Base-by-base conservation (phyloP, 1,140 invertebrate genomes). In the Hypsibius dujardini region DNA sequence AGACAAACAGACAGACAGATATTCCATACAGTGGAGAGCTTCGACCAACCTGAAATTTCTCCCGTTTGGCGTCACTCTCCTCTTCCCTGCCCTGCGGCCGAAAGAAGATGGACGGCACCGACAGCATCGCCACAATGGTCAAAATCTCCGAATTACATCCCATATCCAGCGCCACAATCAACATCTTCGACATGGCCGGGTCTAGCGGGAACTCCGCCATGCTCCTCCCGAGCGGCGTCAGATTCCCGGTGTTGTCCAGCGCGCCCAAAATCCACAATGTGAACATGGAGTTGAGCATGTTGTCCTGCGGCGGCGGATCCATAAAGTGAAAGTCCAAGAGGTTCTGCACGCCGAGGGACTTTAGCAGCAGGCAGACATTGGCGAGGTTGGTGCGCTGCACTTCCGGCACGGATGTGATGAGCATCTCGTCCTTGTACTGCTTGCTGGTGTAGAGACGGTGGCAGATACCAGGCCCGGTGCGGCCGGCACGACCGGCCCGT, bases 201-300 rank as follows among this genome's bases (percentile, higher is more conserved):
- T 99, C 96, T 1, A 99, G 80, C 0, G 95, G 96, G 80, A 98
- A 98, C 80, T 99, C 95, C 0, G 94, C 94, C 95, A 99, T 99
- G 79, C 94, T 90, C 2, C 94, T 80, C 0, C 96, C 95, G 0
- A 98, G 80, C 1, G 88, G 83, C 0, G 95, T 97, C 1, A 95
- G 80, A 42, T 86, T 82, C 1, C 95, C 96, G 0, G 92, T 95
- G 77, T 98, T 92, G 80, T 99, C 95, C 15, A 99, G 79, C 0
- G 96, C 95, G 42, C 95, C 93, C 7, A 99, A 82, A 73, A 97
- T 97, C 96, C 96, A 99, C 47, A 99, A 80, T 78, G 98, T 95
- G 81, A 98, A 99, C 82, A 99, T 87, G 0, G 96, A 99, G 81
- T 99, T 98, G 7, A 98, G 81, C 77, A 99, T 96, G 76, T 98